Conservation (phyloP, 1,140 invertebrate genomes). For the Drosophila miranda region DNA sequence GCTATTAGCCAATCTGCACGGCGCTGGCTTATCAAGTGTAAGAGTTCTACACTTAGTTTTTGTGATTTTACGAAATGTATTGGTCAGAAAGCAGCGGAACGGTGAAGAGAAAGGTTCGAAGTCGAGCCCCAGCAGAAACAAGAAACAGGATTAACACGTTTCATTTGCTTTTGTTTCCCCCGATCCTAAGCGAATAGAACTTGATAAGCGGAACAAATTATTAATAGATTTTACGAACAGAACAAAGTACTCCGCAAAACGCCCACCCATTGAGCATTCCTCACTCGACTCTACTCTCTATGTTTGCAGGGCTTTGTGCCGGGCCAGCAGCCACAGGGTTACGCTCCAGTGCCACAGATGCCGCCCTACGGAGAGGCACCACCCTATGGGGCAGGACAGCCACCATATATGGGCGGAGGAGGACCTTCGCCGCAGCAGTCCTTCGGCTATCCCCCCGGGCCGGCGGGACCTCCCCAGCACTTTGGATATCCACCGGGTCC, state of each 20-base stretch:
- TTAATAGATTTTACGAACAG: neutral
- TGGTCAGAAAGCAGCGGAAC: no score
- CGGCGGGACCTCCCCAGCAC: constrained; percentile 32
- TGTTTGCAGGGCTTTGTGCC: constrained; percentile 64
- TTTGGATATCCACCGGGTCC: constrained; percentile 47
- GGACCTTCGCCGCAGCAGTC: constrained; percentile 39
- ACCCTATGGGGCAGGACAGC: constrained; percentile 53
- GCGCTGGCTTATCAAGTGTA: no score
- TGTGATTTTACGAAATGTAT: no score
- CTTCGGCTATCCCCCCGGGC: constrained; percentile 53
- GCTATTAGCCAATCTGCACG: no score
- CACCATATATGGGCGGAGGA: constrained; percentile 48
- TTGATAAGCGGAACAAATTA: constrained; percentile 5
- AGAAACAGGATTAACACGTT: no score
- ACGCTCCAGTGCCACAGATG: constrained; percentile 74
- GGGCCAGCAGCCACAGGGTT: constrained; percentile 45
- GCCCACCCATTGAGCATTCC: constrained; percentile 21
- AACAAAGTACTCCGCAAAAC: constrained; percentile 1
- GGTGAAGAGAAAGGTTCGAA: no score
- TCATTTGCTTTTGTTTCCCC: no score
- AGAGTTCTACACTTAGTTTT: no score
- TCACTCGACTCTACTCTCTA: constrained; percentile 13
- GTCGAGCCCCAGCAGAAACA: no score
- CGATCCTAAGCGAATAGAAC: no score
- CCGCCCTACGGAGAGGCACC: constrained; percentile 61